Evolutionary conservation across 2,113 vertebrate genomes (phyloP).

Genomic region (Corythornis cristatus): DNA sequence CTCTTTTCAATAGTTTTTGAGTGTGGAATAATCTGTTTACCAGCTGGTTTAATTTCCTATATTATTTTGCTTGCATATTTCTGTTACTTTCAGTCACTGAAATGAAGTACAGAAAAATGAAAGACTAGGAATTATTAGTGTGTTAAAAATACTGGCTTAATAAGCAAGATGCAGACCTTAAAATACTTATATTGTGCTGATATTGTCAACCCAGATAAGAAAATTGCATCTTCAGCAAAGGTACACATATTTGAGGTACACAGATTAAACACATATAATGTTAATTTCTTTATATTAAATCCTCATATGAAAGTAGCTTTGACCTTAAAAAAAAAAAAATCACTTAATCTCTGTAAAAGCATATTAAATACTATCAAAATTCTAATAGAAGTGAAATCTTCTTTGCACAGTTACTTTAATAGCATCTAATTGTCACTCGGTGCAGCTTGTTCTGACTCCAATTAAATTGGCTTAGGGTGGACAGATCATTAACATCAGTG

Average conservation of each 20-base stretch:
- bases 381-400: not conserved
- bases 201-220: not conserved
- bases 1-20: not conserved
- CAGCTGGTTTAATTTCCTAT: not conserved
- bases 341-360: not conserved
- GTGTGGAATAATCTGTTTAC: not conserved
- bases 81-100: not conserved
- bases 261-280: too few species aligned
- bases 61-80: not conserved
- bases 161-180: not conserved
- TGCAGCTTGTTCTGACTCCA: not conserved
- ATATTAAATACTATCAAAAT: too few species aligned
- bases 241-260: not conserved
- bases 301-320: rapidly evolving
- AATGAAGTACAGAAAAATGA: not conserved
- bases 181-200: not conserved
- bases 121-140: not conserved
- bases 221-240: not conserved
- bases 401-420: not conserved
- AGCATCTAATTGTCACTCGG: not conserved
- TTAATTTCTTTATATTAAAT: not conserved
- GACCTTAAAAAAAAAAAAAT: not conserved
- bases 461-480: not conserved
- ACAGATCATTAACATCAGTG: rapidly evolving
- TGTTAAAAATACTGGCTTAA: not conserved